phyloP scores from a whole-genome alignment of 2,113 vertebrate species.

The Corythaeola cristata region DNA sequence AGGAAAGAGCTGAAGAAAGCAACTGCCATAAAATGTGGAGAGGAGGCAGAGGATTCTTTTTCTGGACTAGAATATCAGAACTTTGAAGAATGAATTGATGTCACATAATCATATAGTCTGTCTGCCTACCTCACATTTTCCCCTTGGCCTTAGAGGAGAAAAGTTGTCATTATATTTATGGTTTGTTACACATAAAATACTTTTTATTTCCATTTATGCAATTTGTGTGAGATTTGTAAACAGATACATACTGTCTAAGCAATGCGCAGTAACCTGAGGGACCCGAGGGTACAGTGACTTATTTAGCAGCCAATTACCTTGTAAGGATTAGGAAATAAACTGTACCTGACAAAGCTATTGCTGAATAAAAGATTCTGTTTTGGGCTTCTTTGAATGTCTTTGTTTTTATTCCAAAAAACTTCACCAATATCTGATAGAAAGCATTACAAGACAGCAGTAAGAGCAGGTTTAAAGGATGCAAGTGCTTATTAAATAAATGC shows the following conservation, averaged over 20 bases:
- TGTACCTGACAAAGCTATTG: conserved; percentile 8
- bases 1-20: background rate
- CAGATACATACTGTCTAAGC: conserved; percentile 33
- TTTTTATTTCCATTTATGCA: conserved; percentile 55
- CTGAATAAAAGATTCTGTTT: background rate
- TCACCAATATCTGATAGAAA: background rate
- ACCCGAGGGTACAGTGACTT: background rate
- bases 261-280: conserved; percentile 32
- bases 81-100: background rate
- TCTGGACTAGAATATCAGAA: background rate
- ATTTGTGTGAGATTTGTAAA: conserved; percentile 64
- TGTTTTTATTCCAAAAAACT: background rate
- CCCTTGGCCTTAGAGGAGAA: background rate
- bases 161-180: background rate
- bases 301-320: conserved; percentile 61
- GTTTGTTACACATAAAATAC: conserved; percentile 8
- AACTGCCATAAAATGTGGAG: background rate
- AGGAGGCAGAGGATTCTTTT: background rate
- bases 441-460: background rate
- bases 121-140: background rate
- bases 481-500: background rate
- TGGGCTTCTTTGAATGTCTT: background rate
- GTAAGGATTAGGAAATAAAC: conserved; percentile 54
- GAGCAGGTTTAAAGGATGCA: background rate
- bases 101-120: background rate